These are phyloP conservation scores for Lepisosteus osseus DNA, from an alignment of 2,113 vertebrate species.

Conservation along the genomic window DNA sequence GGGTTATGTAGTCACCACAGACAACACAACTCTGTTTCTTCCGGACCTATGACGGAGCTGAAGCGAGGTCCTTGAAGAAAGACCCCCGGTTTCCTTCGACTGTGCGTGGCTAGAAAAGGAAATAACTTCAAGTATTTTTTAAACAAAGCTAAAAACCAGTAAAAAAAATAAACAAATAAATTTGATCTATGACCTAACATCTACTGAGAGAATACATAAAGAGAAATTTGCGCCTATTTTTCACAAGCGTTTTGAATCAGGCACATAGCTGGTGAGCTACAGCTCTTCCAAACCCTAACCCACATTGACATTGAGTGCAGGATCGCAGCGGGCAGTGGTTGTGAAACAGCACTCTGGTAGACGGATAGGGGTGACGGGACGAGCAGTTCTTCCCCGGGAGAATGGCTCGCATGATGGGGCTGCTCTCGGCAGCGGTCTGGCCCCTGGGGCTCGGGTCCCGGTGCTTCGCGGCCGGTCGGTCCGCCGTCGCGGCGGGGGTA, in stretches of 20 bases:
- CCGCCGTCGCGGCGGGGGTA: neutral
- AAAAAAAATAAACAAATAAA: no score
- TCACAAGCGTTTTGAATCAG: neutral
- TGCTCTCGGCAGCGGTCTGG: slow-evolving; percentile 26
- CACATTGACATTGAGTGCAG: slow-evolving; percentile 14
- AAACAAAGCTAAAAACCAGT: neutral
- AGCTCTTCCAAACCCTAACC: neutral
- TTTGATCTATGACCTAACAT: no score
- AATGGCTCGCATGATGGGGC: slow-evolving; percentile 51
- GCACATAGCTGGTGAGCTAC: neutral
- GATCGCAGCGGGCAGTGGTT: neutral
- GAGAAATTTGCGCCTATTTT: no score
- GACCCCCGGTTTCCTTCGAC: neutral
- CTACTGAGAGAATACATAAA: no score
- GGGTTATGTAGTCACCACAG: no score
- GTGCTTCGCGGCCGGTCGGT: slow-evolving; percentile 28
- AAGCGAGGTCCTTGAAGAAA: neutral
- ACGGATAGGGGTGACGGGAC: neutral
- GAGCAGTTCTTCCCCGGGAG: slow-evolving; percentile 17
- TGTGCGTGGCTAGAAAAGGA: neutral
- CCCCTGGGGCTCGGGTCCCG: slow-evolving; percentile 34
- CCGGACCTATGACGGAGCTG: neutral
- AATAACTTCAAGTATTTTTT: neutral
- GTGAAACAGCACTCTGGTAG: neutral
- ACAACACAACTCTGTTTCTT: neutral